Evolutionary conservation across 2,113 vertebrate genomes (phyloP).

Genomic region (Alouatta palliata): DNA sequence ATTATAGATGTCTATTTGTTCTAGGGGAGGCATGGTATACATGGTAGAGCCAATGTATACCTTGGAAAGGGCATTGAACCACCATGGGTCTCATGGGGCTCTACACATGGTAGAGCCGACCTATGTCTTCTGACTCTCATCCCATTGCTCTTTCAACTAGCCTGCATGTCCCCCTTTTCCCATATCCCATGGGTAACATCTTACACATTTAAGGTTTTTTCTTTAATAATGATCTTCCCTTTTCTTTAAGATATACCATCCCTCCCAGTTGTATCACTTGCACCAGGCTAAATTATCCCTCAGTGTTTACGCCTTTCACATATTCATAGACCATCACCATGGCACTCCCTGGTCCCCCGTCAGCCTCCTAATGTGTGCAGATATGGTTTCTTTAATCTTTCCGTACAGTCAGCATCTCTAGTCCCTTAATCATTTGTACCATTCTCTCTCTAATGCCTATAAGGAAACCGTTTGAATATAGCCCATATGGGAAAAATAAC

Average conservation of each 20-base stretch:
- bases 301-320: slow-evolving; percentile 60
- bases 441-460: slow-evolving; percentile 19
- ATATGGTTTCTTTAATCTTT: slow-evolving; percentile 47
- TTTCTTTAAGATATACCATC: neutral
- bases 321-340: slow-evolving; percentile 61
- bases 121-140: neutral
- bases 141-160: neutral
- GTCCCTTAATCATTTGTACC: neutral
- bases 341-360: slow-evolving; percentile 56
- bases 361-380: neutral
- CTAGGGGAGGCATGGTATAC: neutral
- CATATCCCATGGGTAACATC: neutral
- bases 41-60: too few relatives aligned
- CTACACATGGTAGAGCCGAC: neutral
- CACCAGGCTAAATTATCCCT: slow-evolving; percentile 61
- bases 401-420: neutral
- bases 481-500: slow-evolving; percentile 72
- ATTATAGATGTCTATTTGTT: neutral
- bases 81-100: too few relatives aligned
- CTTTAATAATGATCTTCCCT: slow-evolving; percentile 5
- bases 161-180: neutral
- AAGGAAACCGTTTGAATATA: slow-evolving; percentile 58
- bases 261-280: slow-evolving; percentile 51
- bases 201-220: neutral
- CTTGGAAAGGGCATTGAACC: too few relatives aligned